Base-by-base conservation (phyloP, 2,797 vertebrate genomes). In the Euphonia xanthogaster region DNA sequence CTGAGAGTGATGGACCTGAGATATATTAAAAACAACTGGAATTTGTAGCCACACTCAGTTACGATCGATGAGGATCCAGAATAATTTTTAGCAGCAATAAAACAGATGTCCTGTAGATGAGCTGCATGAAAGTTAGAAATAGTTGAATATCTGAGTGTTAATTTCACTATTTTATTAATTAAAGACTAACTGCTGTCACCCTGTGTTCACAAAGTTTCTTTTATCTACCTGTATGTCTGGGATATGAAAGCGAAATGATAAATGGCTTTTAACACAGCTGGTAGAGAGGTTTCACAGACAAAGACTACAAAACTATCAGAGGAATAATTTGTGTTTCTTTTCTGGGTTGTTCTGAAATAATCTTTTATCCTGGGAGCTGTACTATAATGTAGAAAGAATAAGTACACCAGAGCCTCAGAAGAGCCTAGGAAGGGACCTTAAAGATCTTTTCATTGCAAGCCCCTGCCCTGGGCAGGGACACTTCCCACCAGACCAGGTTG, bases 101-200 rank as follows among this genome's bases (percentile, higher is more conserved):
- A 88, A 55, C 20, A 10, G 15, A n/a, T 42, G 45, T 74, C 30
- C 39, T 71, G 15, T 79, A 55, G 40, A 65, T 71, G 28, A 86
- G 9, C n/a, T 51, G 8, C 39, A 33, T 65, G 55, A n/a, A 45
- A 62, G 47, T 65, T 35, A 65, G 81, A 74, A 68, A 33, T 14
- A 54, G 47, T 25, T 80, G 37, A 66, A 60, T 68, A 48, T 40
- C 12, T 22, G 20, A 42, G 20, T 55, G n/a, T 54, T 88, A 80
- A 80, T 93, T 88, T 83, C 39, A 63, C 44, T 73, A 24, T 18
- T 72, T 66, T 45, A 40, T 91, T 96, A 92, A 86, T 95, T 90
- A 81, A 83, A 80, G 50, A 78, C 30, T 86, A 65, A 45, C 33
- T 76, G 47, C 73, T 94, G 58, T 90, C 61, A 55, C 27, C 9